Percentiles rank a stretch among this genome's conserved stretches.
Evolutionary conservation across 2,113 vertebrate species (phyloP).

Genomic region (Cranoglanis bouderius): DNA sequence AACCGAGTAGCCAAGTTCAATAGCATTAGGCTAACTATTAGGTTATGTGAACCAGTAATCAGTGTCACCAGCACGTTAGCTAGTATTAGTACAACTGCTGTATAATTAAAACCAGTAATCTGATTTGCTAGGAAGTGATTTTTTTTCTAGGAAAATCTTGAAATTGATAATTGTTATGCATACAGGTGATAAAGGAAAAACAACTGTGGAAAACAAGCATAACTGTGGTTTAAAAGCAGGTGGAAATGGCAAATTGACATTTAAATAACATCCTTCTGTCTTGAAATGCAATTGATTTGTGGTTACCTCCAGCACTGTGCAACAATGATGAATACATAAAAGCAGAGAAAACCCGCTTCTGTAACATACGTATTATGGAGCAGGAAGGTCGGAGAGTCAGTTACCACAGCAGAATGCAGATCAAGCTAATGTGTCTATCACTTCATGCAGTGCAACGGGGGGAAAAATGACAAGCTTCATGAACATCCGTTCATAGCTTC

Average conservation of each 20-base stretch:
- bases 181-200: too few relatives aligned
- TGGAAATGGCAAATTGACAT: background rate
- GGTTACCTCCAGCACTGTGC: background rate
- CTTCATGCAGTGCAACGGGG: background rate
- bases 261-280: background rate
- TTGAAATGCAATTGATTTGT: background rate
- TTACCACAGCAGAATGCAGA: slow-evolving; percentile 18
- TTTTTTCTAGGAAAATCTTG: too few relatives aligned
- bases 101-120: background rate
- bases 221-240: background rate
- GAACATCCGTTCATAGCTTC: slow-evolving; percentile 24
- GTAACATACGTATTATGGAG: background rate
- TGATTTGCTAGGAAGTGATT: background rate
- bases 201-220: too few relatives aligned
- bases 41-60: background rate
- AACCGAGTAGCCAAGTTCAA: too few relatives aligned
- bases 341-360: background rate
- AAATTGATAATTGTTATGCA: too few relatives aligned
- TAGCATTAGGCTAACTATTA: too few relatives aligned
- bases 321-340: slow-evolving; percentile 11
- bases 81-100: background rate
- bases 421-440: slow-evolving; percentile 33
- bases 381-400: background rate
- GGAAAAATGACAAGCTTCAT: background rate
- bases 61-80: background rate